Conservation (phyloP, 2,113 vertebrate species). For the Dicerorhinus sumatrensis region DNA sequence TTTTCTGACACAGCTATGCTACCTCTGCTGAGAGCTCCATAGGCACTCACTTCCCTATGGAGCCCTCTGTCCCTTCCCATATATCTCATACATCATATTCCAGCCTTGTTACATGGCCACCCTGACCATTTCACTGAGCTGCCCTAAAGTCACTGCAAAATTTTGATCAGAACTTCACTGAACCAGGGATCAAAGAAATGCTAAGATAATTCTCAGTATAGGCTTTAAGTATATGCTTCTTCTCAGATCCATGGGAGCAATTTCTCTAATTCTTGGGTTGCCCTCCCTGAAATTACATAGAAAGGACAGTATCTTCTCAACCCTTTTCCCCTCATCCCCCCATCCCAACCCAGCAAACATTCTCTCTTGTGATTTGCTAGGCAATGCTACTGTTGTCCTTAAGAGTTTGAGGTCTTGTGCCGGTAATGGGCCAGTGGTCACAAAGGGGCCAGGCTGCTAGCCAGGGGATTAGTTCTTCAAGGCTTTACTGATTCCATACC, state of each 20-base stretch:
- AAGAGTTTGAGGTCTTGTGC: neutral
- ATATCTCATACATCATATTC: too few relatives aligned
- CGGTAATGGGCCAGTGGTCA: neutral
- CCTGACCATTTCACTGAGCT: neutral
- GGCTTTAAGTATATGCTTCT: conserved; percentile 33
- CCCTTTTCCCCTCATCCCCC: neutral
- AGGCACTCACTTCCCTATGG: neutral
- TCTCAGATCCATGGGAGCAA: neutral
- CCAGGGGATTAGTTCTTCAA: neutral
- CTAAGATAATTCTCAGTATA: neutral
- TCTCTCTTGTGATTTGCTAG: neutral
- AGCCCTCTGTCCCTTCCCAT: too few relatives aligned
- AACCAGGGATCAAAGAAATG: conserved; percentile 35
- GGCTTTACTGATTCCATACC: neutral
- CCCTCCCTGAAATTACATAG: conserved; percentile 48
- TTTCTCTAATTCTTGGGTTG: conserved; percentile 64
- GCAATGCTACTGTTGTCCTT: neutral
- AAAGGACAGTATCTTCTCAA: conserved; percentile 30
- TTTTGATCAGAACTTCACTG: conserved; percentile 25
- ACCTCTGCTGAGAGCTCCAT: neutral
- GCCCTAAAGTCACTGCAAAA: neutral
- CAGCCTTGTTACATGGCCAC: neutral
- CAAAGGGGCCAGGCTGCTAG: neutral
- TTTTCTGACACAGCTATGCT: neutral
- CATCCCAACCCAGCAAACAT: neutral